Base-by-base conservation (phyloP, 2,888 invertebrate species). In the Oscheius sp. region DNA sequence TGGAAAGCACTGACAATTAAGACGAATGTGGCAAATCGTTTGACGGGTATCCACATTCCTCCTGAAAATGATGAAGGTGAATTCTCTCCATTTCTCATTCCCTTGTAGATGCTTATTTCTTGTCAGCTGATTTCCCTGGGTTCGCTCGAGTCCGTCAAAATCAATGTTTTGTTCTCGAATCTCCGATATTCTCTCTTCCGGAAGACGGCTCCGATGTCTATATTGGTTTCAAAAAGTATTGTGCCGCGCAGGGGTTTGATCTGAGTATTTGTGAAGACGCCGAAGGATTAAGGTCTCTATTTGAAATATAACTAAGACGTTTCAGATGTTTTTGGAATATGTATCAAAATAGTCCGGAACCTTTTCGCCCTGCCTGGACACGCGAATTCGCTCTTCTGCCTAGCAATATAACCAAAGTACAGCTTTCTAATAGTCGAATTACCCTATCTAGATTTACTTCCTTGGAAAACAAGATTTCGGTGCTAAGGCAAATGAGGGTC, bases 151-250 rank as follows among this genome's bases (percentile, higher is more conserved):
- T 33, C 8, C 17, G 32, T 14, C n/a, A 59, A n/a, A 61, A 47
- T 36, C 71, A 76, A 54, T 63, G 67, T 32, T 77, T 65, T 51
- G 80, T 80, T 6, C 67, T 80, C n/a, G 80, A 80, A 70, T 74
- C 78, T 14, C 77, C 78, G 2, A 74, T 75, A 28, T 78, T 75
- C 57, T 63, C 73, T 24, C 67, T 78, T 49, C 59, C 59, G 17
- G 73, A 64, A 33, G 73, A 76, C 28, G 65, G 70, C n/a, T 63
- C 68, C 30, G 66, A 65, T 12, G 72, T 74, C 17, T 80, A 73
- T 66, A 71, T 80, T 20, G 73, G 75, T 45, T 80, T 80, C 67
- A 68, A 70, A 30, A 78, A 77, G 44, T 80, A 73, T 63, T 70
- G 77, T 47, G 77, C 74, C 14, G 76, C 78, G 26, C 71, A 76